Evolutionary conservation across 2,797 vertebrate species (phyloP).

Genomic region (Hoplostethus mediterraneus): DNA sequence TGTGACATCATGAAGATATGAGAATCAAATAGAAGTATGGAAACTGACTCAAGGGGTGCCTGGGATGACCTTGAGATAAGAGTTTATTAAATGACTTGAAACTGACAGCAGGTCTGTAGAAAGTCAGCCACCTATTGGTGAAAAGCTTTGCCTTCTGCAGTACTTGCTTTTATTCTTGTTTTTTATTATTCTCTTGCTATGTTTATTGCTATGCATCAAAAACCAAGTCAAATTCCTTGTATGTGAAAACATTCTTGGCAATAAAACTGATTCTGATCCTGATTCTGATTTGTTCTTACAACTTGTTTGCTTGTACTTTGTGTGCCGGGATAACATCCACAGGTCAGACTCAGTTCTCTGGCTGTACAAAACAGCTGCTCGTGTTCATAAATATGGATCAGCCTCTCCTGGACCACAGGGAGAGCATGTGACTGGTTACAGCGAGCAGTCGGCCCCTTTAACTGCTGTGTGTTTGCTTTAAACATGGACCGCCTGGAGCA

Average conservation of each 20-base stretch:
- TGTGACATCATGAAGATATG: background rate
- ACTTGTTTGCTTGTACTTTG: conserved; percentile 44
- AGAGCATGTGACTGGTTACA: conserved; percentile 65
- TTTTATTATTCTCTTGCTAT: no score
- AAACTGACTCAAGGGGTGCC: background rate
- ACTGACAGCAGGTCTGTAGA: background rate
- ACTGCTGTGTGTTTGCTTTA: conserved; percentile 65
- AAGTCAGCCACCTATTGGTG: conserved; percentile 12
- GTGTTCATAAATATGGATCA: conserved; percentile 74
- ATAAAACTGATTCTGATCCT: no score
- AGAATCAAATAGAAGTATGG: background rate
- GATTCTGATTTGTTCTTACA: conserved; percentile 11
- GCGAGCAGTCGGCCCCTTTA: conserved; percentile 57
- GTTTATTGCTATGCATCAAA: no score
- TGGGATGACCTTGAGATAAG: background rate
- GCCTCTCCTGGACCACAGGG: conserved; percentile 59
- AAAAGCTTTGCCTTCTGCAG: background rate
- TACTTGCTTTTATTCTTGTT: no score
- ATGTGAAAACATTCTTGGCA: no score
- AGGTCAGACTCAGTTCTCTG: conserved; percentile 54
- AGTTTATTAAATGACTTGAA: background rate
- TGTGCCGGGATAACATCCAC: conserved; percentile 43
- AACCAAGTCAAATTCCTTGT: no score
- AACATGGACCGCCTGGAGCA: conserved; percentile 59
- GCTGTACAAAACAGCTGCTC: conserved; percentile 65